Evolutionary conservation across 2,113 vertebrate genomes (phyloP).

Genomic region (Myrmecophaga tridactyla): DNA sequence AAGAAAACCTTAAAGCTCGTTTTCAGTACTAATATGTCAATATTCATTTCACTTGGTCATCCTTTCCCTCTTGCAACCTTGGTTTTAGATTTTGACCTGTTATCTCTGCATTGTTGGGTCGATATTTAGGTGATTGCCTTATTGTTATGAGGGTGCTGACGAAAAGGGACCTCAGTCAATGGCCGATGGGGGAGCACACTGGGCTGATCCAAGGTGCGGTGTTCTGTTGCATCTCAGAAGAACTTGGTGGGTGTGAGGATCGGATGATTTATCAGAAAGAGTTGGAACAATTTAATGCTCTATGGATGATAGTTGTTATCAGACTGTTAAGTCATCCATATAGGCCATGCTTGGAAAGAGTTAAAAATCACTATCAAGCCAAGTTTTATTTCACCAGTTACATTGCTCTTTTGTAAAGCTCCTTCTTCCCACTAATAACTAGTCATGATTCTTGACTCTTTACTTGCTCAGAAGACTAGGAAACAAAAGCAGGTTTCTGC

Average conservation of each 20-base stretch:
- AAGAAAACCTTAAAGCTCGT: background rate
- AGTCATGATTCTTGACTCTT: background rate
- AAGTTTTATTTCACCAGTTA: background rate
- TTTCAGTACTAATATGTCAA: background rate
- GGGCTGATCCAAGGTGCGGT: background rate
- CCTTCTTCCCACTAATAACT: background rate
- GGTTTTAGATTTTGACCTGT: background rate
- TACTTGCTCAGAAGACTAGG: background rate
- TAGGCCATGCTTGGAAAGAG: background rate
- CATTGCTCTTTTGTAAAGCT: background rate
- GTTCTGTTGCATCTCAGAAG: background rate
- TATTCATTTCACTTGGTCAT: background rate
- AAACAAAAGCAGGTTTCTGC: background rate
- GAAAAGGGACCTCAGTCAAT: background rate
- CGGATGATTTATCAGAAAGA: background rate
- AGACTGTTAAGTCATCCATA: background rate
- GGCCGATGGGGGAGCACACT: background rate
- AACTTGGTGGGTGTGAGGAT: background rate
- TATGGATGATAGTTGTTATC: background rate
- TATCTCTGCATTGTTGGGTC: background rate
- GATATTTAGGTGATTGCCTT: background rate
- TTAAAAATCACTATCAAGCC: background rate
- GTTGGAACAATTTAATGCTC: background rate
- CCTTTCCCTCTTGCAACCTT: background rate
- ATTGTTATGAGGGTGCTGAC: background rate